These are phyloP conservation scores for Plestiodon gilberti DNA, from an alignment of 2,113 vertebrate species.

Conservation along the genomic window DNA sequence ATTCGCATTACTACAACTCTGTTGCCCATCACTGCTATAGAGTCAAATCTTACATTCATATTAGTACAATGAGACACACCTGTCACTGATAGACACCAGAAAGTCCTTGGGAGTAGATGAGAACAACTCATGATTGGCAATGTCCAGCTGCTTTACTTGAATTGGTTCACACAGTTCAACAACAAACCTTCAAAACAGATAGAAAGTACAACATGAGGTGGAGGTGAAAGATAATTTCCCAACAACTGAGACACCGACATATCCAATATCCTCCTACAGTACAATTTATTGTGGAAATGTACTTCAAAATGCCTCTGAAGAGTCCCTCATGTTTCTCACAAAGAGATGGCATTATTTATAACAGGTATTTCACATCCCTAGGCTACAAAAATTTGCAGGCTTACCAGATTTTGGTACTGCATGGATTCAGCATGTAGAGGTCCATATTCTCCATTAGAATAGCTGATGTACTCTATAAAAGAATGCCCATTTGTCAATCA, in stretches of 20 bases:
- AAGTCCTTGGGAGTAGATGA: conserved; percentile 98
- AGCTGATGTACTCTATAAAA: conserved; percentile 91
- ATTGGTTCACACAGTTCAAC: conserved; percentile 99
- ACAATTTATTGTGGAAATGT: background rate
- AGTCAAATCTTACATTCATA: background rate
- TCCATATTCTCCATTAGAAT: conserved; percentile 99
- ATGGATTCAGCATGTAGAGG: conserved; percentile 98
- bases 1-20: no score
- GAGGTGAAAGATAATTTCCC: background rate
- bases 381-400: conserved; percentile 43
- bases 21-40: background rate
- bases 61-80: conserved; percentile 77
- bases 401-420: conserved; percentile 98
- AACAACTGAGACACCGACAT: background rate
- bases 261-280: background rate
- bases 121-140: conserved; percentile 98
- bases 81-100: conserved; percentile 96
- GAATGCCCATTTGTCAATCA: conserved; percentile 8
- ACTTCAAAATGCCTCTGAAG: conserved; percentile 1
- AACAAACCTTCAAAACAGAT: conserved; percentile 87
- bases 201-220: conserved; percentile 24
- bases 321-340: background rate
- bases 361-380: background rate
- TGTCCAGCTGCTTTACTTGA: conserved; percentile 97
- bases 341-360: no score